A percentile compares a stretch with the other conserved stretches of the same genome.
phyloP scores from a whole-genome alignment of 64 coral and sea anemone species.

The Montipora foliosa region DNA sequence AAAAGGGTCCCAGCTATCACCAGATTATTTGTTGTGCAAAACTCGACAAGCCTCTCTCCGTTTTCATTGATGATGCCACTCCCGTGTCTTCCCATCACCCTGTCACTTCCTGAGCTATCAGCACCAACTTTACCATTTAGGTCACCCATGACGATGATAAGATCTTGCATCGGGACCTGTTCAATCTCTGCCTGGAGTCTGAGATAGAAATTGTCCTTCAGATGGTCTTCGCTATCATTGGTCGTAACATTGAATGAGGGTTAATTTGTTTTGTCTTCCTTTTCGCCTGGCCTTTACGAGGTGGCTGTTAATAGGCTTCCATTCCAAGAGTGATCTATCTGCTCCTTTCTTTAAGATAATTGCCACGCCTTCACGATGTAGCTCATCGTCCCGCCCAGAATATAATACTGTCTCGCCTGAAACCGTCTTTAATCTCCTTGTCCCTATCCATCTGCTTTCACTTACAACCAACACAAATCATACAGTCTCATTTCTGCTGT shows the following conservation, averaged over 20 bases:
- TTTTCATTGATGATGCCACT: slow-evolving; percentile 28
- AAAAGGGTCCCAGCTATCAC: slow-evolving; percentile 19
- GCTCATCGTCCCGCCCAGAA: slow-evolving; percentile 24
- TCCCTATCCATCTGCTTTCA: slow-evolving; percentile 52
- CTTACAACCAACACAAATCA: slow-evolving; percentile 35
- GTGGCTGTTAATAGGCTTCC: slow-evolving; percentile 35
- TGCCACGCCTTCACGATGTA: slow-evolving; percentile 8
- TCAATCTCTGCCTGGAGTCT: slow-evolving; percentile 13
- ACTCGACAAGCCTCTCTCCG: neutral
- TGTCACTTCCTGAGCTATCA: slow-evolving; percentile 1
- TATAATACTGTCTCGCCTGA: slow-evolving; percentile 38
- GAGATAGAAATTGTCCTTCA: slow-evolving; percentile 50
- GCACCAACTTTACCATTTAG: slow-evolving; percentile 32
- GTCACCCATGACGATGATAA: slow-evolving; percentile 46
- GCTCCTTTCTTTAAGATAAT: slow-evolving; percentile 30
- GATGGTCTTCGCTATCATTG: slow-evolving; percentile 22
- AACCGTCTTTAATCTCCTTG: neutral
- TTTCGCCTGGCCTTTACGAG: too few species aligned
- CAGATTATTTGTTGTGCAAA: slow-evolving; percentile 13
- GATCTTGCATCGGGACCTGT: slow-evolving; percentile 7
- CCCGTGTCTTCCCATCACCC: neutral
- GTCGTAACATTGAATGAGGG: slow-evolving; percentile 13
- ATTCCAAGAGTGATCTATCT: slow-evolving; percentile 26
- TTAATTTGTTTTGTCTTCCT: neutral
- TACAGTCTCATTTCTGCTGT: slow-evolving; percentile 24